phyloP scores from a whole-genome alignment of 2,113 vertebrate species.

The Hypanus sabinus region DNA sequence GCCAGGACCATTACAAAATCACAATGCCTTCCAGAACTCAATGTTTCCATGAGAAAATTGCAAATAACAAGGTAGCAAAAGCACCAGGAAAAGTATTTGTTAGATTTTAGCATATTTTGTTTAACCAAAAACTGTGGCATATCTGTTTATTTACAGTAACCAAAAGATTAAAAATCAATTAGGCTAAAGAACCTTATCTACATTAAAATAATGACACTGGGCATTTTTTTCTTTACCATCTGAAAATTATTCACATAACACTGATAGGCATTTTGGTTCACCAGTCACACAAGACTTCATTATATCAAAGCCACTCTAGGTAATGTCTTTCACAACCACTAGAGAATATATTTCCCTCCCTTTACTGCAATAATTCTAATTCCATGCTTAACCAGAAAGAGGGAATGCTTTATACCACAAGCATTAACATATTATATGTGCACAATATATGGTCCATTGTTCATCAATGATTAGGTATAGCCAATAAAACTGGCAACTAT shows the following conservation, averaged over 20 bases:
- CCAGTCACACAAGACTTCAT: slow-evolving; percentile 15
- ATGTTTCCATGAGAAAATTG: not conserved
- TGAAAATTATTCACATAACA: slow-evolving; percentile 9
- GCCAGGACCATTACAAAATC: no score
- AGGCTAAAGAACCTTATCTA: not conserved
- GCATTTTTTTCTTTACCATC: not conserved
- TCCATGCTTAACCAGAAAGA: not conserved
- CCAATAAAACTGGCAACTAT: not conserved
- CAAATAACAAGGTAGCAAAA: not conserved
- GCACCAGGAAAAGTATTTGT: not conserved
- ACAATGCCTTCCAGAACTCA: not conserved
- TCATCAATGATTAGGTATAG: not conserved
- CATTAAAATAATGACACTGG: not conserved
- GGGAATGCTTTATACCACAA: not conserved
- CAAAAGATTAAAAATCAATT: not conserved
- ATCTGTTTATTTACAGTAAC: not conserved
- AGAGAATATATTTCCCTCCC: not conserved
- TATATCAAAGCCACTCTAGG: not conserved
- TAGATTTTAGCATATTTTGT: not conserved
- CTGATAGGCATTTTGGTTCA: slow-evolving; percentile 11
- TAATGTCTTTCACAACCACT: not conserved
- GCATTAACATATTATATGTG: not conserved
- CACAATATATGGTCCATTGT: not conserved
- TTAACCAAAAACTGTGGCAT: not conserved
- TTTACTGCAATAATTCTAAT: not conserved